phyloP scores from a whole-genome alignment of 37 sponge, comb jelly and placozoan genomes.

The Aplysina aerophoba region DNA sequence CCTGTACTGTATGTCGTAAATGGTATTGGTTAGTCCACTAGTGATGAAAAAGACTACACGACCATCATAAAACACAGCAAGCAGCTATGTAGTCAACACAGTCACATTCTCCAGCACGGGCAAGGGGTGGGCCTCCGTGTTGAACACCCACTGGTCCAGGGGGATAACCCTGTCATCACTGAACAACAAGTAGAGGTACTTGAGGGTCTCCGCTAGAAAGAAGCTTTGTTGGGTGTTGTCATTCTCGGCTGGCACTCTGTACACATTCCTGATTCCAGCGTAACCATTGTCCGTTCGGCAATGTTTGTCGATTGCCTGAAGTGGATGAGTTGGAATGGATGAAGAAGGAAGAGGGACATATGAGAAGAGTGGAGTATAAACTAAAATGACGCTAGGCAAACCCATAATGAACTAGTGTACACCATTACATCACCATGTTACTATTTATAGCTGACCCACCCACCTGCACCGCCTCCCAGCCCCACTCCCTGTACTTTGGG shows the following conservation, averaged over 20 bases:
- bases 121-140: conserved; percentile 97
- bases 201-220: conserved; percentile 94
- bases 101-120: conserved; percentile 46
- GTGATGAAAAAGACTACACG: too few relatives aligned
- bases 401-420: too few relatives aligned
- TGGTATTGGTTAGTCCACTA: too few relatives aligned
- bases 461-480: conserved; percentile 88
- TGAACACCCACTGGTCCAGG: conserved; percentile 87
- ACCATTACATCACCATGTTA: too few relatives aligned
- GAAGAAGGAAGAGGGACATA: not conserved
- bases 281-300: conserved; percentile 65
- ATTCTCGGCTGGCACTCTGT: conserved; percentile 52
- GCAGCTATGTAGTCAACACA: too few relatives aligned
- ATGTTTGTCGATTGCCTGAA: conserved; percentile 75
- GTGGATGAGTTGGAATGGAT: not conserved
- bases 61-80: too few relatives aligned
- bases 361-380: too few relatives aligned
- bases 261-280: conserved; percentile 74
- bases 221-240: conserved; percentile 91
- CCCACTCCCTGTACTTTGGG: conserved; percentile 91
- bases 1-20: too few relatives aligned
- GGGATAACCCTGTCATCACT: conserved; percentile 65
- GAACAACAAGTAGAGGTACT: conserved; percentile 88
- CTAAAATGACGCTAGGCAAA: too few relatives aligned
- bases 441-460: not conserved